Base-by-base conservation (phyloP, 2,888 invertebrate species). In the Lacanobia oleracea region DNA sequence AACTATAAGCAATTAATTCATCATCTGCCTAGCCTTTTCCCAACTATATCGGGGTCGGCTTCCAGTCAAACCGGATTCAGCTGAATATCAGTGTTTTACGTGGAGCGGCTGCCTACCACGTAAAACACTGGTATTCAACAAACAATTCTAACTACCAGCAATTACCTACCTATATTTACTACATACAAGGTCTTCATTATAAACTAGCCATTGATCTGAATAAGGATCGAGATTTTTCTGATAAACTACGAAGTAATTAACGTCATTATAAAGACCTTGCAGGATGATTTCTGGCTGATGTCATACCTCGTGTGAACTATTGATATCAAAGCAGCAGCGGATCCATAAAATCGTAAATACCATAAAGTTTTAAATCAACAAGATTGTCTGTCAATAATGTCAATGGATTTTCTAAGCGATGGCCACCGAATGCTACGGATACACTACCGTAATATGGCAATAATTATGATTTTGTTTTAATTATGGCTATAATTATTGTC, bases 131-230 rank as follows among this genome's bases (percentile, higher is more conserved):
- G n/a, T n/a, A n/a, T n/a, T n/a, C n/a, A n/a, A n/a, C n/a, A n/a
- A n/a, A n/a, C n/a, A n/a, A n/a, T 71, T 51, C 43, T 37, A 14
- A 37, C n/a, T 59, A 45, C 12, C 27, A 45, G 14, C 37, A n/a
- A 45, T 63, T 63, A n/a, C n/a, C n/a, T n/a, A 33, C 27, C 23
- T 27, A 23, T 5, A 9, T 54, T 33, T n/a, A 18, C 48, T 48
- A 33, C 9, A 1, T 60, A 75, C 18, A 79, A 54, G 79, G 79
- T 6, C 6, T 64, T 75, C 48, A 33, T 79, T 79, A 79, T 57
- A 63, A 63, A 59, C 23, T 8, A 63, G 23, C 21, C 45, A 54
- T 79, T 60, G 59, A 64, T 79, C 73, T 72, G 23, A 63, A 59
- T 37, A 79, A 64, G 79, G 79, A 53, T 64, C 53, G n/a, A 60